These are phyloP conservation scores for Pluvianellus socialis DNA, from an alignment of 2,113 vertebrate genomes.

Conservation along the genomic window DNA sequence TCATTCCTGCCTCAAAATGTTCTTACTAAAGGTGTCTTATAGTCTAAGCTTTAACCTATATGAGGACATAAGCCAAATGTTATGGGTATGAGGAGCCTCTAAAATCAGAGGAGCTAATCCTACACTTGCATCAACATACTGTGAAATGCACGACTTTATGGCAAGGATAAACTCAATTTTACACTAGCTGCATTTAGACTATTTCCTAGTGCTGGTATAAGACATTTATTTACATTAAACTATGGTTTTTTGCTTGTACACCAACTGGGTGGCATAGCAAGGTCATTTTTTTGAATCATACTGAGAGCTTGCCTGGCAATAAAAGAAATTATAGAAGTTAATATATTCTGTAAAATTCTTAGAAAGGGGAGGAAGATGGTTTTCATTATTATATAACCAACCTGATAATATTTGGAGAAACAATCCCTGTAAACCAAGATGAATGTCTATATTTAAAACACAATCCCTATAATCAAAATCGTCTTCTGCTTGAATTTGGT, in stretches of 20 bases:
- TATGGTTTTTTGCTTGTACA: background rate
- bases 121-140: background rate
- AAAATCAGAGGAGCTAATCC: background rate
- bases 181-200: background rate
- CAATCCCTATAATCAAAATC: background rate
- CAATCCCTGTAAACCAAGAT: background rate
- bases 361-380: conserved; percentile 74
- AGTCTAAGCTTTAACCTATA: background rate
- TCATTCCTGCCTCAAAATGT: background rate
- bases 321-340: conserved; percentile 82
- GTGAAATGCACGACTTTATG: background rate
- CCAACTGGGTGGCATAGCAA: background rate
- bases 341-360: conserved; percentile 84
- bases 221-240: background rate
- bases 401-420: conserved; percentile 77
- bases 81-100: background rate
- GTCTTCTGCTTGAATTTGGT: background rate
- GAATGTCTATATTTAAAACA: background rate
- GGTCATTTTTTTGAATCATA: background rate
- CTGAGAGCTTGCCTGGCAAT: conserved; percentile 74
- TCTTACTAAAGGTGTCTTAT: background rate
- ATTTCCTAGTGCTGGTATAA: background rate
- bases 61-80: background rate
- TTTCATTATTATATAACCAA: conserved; percentile 76
- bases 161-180: background rate